phyloP scores from a whole-genome alignment of 2,888 invertebrate species.

The Callosobruchus maculatus region DNA sequence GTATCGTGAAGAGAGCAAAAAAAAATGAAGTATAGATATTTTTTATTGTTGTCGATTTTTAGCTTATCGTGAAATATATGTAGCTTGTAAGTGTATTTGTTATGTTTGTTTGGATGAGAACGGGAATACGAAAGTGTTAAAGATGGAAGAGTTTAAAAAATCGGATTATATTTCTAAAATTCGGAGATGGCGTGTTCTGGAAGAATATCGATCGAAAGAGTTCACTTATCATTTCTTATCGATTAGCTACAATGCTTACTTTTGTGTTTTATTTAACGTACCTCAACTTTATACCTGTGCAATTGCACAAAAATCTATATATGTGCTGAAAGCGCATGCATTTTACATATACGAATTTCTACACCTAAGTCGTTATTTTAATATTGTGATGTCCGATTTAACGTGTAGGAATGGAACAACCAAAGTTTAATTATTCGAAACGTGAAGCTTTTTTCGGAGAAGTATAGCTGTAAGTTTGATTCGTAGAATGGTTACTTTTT shows the following conservation, averaged over 20 bases:
- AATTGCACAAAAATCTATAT: neutral
- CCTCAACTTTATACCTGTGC: neutral
- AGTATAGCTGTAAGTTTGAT: neutral
- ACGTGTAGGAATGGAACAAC: neutral
- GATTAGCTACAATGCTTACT: neutral
- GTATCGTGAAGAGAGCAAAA: constrained; percentile 12
- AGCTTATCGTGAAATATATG: constrained; percentile 29
- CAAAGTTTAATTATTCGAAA: neutral
- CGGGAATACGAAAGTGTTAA: constrained; percentile 34
- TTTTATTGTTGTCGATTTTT: constrained; percentile 40
- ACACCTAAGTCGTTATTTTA: neutral
- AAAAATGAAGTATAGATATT: constrained; percentile 34
- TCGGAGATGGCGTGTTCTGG: neutral
- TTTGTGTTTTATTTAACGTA: neutral
- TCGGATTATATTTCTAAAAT: constrained; percentile 25
- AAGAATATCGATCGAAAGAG: neutral
- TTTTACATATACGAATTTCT: neutral
- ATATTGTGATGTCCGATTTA: neutral
- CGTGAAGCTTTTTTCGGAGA: neutral
- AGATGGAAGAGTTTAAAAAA: constrained; percentile 17
- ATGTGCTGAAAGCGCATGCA: neutral
- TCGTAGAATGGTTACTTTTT: neutral
- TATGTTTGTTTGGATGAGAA: constrained; percentile 33
- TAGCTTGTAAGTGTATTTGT: constrained; percentile 34
- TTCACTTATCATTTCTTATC: neutral